phyloP scores from a whole-genome alignment of 2,888 invertebrate species.

The Micropterix aruncella region DNA sequence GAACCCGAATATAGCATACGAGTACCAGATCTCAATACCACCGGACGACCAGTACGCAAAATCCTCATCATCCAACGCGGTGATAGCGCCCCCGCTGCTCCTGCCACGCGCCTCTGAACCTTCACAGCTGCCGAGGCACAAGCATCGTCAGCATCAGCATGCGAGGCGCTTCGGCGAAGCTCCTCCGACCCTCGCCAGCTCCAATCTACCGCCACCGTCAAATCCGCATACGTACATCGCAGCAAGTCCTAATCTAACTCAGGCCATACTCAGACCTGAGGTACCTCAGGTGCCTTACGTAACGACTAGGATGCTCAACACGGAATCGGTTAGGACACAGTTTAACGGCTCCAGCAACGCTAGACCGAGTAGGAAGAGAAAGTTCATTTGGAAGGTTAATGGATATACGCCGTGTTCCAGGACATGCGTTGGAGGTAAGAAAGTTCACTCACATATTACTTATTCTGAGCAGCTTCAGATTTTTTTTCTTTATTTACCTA shows the following conservation, averaged over 20 bases:
- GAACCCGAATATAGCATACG: conserved; percentile 82
- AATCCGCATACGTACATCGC: too few relatives aligned
- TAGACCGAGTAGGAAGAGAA: conserved; percentile 26
- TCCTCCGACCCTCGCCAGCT: conserved; percentile 21
- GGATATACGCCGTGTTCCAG: conserved; percentile 69
- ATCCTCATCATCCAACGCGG: conserved; percentile 26
- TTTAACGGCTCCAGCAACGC: conserved; percentile 10
- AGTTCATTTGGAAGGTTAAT: conserved; percentile 64
- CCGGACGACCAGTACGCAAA: conserved; percentile 24
- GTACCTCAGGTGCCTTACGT: conserved; percentile 14
- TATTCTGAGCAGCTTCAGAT: too few relatives aligned
- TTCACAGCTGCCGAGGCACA: conserved; percentile 32
- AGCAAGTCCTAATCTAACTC: too few relatives aligned
- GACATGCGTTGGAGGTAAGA: conserved; percentile 68
- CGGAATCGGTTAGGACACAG: conserved; percentile 13
- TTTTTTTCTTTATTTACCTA: too few relatives aligned
- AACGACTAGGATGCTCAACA: conserved; percentile 15
- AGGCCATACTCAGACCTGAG: too few relatives aligned
- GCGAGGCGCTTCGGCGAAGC: conserved; percentile 27
- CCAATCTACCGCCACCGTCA: conserved; percentile 20
- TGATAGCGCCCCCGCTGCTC: conserved; percentile 13
- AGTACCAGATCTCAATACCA: conserved; percentile 64
- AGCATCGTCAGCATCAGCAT: conserved; percentile 30
- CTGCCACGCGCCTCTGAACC: conserved; percentile 12
- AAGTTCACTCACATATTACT: too few relatives aligned